Conservation (phyloP, 2,888 invertebrate genomes). For the Carcina quercana region DNA sequence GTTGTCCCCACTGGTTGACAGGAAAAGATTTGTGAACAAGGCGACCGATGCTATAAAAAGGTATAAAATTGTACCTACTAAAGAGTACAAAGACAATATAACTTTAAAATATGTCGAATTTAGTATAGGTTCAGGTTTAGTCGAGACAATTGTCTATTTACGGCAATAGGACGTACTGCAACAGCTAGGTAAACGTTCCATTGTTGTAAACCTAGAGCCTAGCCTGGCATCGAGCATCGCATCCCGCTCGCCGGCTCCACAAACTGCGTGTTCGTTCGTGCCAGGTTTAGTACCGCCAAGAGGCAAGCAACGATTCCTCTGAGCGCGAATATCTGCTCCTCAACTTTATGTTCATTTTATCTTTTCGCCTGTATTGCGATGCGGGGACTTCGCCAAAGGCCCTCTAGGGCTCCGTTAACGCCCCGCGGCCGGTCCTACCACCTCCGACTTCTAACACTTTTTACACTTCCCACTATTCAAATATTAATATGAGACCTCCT, state of each 20-base stretch:
- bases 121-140: no score
- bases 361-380: slow-evolving; percentile 69
- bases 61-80: no score
- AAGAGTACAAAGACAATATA: no score
- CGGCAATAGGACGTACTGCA: no score
- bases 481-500: slow-evolving; percentile 51
- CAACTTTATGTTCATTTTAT: slow-evolving; percentile 74
- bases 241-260: slow-evolving; percentile 28
- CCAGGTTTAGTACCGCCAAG: slow-evolving; percentile 61
- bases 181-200: no score
- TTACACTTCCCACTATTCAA: slow-evolving; percentile 61
- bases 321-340: slow-evolving; percentile 67
- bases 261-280: slow-evolving; percentile 52
- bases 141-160: no score
- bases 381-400: slow-evolving; percentile 62
- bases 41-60: no score
- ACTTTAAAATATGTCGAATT: no score
- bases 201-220: no score
- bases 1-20: no score
- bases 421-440: slow-evolving; percentile 51
- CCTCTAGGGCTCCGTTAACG: slow-evolving; percentile 69
- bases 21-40: no score
- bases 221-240: not conserved
- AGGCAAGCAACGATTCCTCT: slow-evolving; percentile 69
- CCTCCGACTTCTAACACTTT: slow-evolving; percentile 56